Conservation (phyloP, 1,140 invertebrate genomes). For the Eriosoma lanigerum region DNA sequence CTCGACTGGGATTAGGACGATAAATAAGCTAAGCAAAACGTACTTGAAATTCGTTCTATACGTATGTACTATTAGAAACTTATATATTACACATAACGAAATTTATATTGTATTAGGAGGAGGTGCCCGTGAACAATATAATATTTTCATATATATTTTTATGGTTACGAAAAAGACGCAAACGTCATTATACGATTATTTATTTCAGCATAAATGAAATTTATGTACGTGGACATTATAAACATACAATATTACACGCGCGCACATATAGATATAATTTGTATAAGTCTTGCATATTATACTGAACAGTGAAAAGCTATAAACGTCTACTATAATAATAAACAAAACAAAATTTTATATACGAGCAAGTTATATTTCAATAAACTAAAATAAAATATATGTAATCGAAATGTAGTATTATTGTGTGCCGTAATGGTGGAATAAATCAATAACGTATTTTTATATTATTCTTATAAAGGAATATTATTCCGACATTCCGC, state of each 20-base stretch:
- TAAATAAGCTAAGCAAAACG: conserved; percentile 39
- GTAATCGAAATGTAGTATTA: neutral
- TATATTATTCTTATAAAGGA: too few species aligned
- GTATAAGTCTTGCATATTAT: neutral
- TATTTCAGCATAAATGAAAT: neutral
- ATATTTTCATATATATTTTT: neutral
- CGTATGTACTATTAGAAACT: neutral
- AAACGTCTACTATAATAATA: neutral
- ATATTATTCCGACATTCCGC: too few species aligned
- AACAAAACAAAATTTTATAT: conserved; percentile 19
- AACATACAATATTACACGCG: neutral
- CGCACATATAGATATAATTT: neutral
- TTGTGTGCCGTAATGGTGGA: neutral
- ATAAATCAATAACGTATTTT: neutral
- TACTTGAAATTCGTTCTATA: conserved; percentile 20
- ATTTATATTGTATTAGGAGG: conserved; percentile 37
- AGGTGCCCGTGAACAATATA: neutral
- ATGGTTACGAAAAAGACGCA: neutral
- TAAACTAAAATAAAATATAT: conserved; percentile 30
- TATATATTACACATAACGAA: conserved; percentile 17
- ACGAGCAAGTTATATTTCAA: conserved; percentile 12
- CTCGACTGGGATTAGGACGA: conserved; percentile 30
- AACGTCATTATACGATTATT: conserved; percentile 6
- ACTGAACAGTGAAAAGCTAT: too few species aligned
- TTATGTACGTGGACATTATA: neutral